These are phyloP conservation scores for Semicossyphus pulcher DNA, from an alignment of 2,113 vertebrate genomes.

Conservation along the genomic window DNA sequence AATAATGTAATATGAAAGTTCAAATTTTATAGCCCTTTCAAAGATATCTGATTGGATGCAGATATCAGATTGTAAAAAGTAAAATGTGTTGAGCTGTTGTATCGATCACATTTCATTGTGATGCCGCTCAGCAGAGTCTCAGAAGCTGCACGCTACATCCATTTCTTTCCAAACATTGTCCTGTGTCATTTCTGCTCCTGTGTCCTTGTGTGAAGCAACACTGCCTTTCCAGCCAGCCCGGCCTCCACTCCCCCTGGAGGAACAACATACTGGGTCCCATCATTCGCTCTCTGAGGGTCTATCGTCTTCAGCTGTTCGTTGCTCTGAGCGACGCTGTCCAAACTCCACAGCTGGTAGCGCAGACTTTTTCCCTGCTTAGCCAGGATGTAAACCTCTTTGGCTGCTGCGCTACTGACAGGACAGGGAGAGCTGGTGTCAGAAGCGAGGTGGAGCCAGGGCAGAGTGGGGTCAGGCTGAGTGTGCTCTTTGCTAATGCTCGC, in stretches of 20 bases:
- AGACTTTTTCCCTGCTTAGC: slow-evolving; percentile 93
- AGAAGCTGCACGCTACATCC: neutral
- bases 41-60: neutral
- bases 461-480: slow-evolving; percentile 50
- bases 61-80: neutral
- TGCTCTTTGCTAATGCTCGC: slow-evolving; percentile 45
- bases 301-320: slow-evolving; percentile 88
- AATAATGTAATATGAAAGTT: neutral
- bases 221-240: slow-evolving; percentile 87
- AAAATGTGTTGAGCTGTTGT: neutral
- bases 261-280: slow-evolving; percentile 86
- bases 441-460: slow-evolving; percentile 78
- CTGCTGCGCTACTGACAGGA: slow-evolving; percentile 1
- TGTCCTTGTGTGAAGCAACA: slow-evolving; percentile 82
- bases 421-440: slow-evolving; percentile 7
- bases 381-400: slow-evolving; percentile 78
- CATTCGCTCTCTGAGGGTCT: slow-evolving; percentile 81
- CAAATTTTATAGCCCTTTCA: neutral
- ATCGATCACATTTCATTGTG: neutral
- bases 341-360: slow-evolving; percentile 89
- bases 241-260: slow-evolving; percentile 84
- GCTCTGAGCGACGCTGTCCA: slow-evolving; percentile 82
- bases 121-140: neutral
- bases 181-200: slow-evolving; percentile 1
- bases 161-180: neutral